These are phyloP conservation scores for Apotomis betuletana DNA, from an alignment of 2,888 invertebrate species.

Conservation along the genomic window DNA sequence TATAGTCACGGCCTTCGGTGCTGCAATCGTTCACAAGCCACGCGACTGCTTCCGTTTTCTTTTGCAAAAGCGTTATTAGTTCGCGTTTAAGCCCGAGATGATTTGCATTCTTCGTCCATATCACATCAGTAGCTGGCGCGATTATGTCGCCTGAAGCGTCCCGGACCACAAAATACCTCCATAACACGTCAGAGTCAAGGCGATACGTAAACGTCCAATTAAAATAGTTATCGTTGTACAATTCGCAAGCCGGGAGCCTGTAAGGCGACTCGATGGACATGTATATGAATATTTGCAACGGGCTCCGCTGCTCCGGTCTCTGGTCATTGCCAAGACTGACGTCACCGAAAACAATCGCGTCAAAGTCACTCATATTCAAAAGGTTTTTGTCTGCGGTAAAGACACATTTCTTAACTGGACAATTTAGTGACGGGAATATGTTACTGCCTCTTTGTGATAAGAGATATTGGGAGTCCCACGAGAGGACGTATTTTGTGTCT, in stretches of 20 bases:
- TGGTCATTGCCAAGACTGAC: constrained; percentile 43
- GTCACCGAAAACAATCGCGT: constrained; percentile 59
- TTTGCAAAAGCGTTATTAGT: constrained; percentile 51
- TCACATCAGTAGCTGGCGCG: constrained; percentile 54
- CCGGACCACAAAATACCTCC: constrained; percentile 60
- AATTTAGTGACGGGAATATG: constrained; percentile 46
- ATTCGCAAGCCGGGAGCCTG: constrained; percentile 58
- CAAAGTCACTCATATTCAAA: constrained; percentile 51
- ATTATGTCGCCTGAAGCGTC: constrained; percentile 53
- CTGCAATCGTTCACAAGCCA: constrained; percentile 62
- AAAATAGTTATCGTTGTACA: constrained; percentile 60
- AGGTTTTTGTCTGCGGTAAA: constrained; percentile 53
- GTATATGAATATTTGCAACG: constrained; percentile 59
- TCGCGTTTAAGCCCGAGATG: constrained; percentile 46
- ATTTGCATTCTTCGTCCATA: constrained; percentile 49
- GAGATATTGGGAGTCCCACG: constrained; percentile 49
- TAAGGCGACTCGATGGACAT: constrained; percentile 56
- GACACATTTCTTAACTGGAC: constrained; percentile 53
- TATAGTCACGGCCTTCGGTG: constrained; percentile 55
- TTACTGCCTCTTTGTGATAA: constrained; percentile 18
- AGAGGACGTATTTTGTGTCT: constrained; percentile 51
- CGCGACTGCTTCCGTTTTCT: constrained; percentile 61
- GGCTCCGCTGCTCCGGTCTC: constrained; percentile 49
- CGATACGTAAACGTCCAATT: constrained; percentile 68
- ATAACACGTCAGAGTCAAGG: constrained; percentile 63